These are phyloP conservation scores for Phymorhynchus buccinoides DNA, from an alignment of 1,140 invertebrate species.

Conservation along the genomic window DNA sequence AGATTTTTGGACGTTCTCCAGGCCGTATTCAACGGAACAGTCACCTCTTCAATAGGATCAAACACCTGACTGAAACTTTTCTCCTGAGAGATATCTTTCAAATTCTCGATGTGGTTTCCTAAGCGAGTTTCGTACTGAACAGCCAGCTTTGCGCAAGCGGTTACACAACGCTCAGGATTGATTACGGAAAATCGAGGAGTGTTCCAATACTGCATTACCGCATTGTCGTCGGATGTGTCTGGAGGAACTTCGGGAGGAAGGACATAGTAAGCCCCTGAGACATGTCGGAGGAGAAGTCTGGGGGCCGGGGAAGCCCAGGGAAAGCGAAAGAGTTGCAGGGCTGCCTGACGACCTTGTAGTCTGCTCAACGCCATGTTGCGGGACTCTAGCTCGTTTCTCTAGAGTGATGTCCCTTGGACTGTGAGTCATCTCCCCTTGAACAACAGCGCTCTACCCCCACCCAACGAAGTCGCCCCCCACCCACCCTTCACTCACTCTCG, in stretches of 20 bases:
- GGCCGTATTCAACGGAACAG: conserved; percentile 84
- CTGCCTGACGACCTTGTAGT: conserved; percentile 40
- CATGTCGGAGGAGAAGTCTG: conserved; percentile 22
- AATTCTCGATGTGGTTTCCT: conserved; percentile 78
- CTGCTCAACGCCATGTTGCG: conserved; percentile 46
- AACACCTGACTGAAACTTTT: conserved; percentile 85
- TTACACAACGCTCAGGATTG: conserved; percentile 86
- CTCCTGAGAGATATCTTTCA: conserved; percentile 69
- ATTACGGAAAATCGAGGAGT: conserved; percentile 86
- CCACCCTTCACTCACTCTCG: too few relatives aligned
- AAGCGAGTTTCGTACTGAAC: conserved; percentile 87
- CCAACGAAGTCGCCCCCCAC: too few relatives aligned
- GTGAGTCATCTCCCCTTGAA: neutral
- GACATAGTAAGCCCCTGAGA: conserved; percentile 43
- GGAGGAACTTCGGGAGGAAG: conserved; percentile 93
- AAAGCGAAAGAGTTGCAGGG: conserved; percentile 25
- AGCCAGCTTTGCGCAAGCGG: conserved; percentile 85
- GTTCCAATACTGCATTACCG: conserved; percentile 81
- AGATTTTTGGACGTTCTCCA: conserved; percentile 89
- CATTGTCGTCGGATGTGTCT: conserved; percentile 83
- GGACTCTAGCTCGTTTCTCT: neutral
- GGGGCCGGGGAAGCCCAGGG: conserved; percentile 33
- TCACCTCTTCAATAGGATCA: conserved; percentile 82
- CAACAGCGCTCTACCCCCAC: too few relatives aligned
- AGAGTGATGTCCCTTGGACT: conserved; percentile 23